Percentiles rank a stretch among this genome's conserved stretches.
These are phyloP conservation scores for Hydrolagus affinis DNA, from an alignment of 2,113 vertebrate species.

Conservation along the genomic window DNA sequence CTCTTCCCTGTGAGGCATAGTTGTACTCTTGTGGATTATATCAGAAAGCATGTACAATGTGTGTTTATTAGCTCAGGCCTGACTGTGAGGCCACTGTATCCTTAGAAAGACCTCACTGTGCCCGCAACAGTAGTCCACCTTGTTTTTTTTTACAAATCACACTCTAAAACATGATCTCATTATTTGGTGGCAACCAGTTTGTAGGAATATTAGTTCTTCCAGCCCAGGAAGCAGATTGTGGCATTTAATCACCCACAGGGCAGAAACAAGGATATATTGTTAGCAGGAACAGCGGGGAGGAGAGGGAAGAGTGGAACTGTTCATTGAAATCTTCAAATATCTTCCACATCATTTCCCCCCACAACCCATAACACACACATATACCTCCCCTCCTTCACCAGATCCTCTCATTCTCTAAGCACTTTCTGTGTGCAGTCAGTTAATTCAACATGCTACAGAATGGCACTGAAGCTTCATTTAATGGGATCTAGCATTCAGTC, in stretches of 20 bases:
- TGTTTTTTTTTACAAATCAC: slow-evolving; percentile 15
- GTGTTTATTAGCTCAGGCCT: slow-evolving; percentile 4
- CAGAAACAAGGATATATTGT: neutral
- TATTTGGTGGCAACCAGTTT: slow-evolving; percentile 11
- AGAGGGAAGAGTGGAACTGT: neutral
- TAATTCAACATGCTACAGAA: neutral
- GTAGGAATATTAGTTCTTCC: slow-evolving; percentile 10
- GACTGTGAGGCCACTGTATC: neutral
- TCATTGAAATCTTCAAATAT: neutral
- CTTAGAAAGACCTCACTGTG: neutral
- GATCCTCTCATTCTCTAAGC: too few species aligned
- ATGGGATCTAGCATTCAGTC: neutral
- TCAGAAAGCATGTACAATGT: slow-evolving; percentile 5
- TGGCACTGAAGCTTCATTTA: neutral
- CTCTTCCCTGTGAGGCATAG: neutral
- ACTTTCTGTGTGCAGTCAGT: neutral
- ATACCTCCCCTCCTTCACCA: neutral
- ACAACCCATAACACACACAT: too few species aligned
- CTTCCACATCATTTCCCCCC: neutral
- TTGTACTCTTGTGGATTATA: neutral
- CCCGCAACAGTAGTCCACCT: neutral
- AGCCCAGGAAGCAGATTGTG: slow-evolving; percentile 8
- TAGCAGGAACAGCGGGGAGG: neutral
- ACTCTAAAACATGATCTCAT: slow-evolving; percentile 22
- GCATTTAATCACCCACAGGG: neutral